A percentile compares a stretch with the other conserved stretches of the same genome.
phyloP scores from a whole-genome alignment of 2,113 vertebrate genomes.

The Rattus rattus region DNA sequence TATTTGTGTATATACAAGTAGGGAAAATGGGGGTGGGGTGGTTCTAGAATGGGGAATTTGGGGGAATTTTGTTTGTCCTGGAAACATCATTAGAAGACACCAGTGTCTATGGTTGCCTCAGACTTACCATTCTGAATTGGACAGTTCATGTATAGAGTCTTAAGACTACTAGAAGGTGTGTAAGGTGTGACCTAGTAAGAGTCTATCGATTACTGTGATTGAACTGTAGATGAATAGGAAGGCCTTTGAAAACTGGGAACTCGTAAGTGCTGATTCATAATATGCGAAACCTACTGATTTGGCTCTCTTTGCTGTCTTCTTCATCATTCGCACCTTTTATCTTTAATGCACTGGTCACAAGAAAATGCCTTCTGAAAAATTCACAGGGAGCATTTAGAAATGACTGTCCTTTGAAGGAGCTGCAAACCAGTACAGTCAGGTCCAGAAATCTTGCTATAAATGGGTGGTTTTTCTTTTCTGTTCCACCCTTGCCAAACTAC shows the following conservation, averaged over 20 bases:
- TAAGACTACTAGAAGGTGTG: background rate
- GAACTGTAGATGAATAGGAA: constrained; percentile 9
- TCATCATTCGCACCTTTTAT: background rate
- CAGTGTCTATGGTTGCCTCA: background rate
- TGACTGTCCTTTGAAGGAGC: background rate
- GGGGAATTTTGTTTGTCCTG: background rate
- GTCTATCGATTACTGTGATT: background rate
- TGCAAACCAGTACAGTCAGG: background rate
- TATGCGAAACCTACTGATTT: background rate
- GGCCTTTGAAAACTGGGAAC: background rate
- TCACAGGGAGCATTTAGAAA: background rate
- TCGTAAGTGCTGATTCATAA: background rate
- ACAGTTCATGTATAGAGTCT: background rate
- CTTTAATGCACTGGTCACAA: background rate
- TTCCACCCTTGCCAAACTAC: background rate
- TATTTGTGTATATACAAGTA: background rate
- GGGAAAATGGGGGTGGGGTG: background rate
- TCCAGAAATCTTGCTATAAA: background rate
- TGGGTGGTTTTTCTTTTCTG: background rate
- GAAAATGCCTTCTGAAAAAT: constrained; percentile 50
- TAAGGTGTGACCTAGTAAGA: background rate
- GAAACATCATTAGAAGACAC: background rate
- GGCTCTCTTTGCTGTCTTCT: constrained; percentile 20
- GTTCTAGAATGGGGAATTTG: background rate
- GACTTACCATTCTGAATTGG: constrained; percentile 24